These are phyloP conservation scores for Drosophila seguyi DNA, from an alignment of 1,140 invertebrate genomes.

Conservation along the genomic window DNA sequence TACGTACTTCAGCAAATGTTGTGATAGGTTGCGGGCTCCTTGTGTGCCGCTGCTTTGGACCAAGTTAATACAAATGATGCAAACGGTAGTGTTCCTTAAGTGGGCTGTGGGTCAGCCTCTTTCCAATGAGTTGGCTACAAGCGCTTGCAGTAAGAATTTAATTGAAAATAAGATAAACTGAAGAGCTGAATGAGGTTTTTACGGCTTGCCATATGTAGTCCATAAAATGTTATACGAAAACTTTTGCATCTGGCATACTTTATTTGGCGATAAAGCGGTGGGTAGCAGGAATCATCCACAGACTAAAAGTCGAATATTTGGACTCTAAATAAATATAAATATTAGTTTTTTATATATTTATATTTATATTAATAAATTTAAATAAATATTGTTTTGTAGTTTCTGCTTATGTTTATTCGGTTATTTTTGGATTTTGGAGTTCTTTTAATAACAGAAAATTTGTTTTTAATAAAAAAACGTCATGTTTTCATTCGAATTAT, in stretches of 20 bases:
- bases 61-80: slow-evolving; percentile 26
- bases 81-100: slow-evolving; percentile 3
- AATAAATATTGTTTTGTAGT: background rate
- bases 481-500: background rate
- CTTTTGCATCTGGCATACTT: background rate
- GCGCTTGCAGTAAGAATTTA: background rate
- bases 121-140: slow-evolving; percentile 4
- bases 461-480: background rate
- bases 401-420: background rate
- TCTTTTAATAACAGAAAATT: background rate
- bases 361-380: too few species aligned
- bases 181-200: background rate
- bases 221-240: slow-evolving; percentile 8
- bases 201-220: background rate
- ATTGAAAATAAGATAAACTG: slow-evolving; percentile 7
- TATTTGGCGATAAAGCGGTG: background rate
- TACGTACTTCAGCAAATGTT: slow-evolving; percentile 69
- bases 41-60: slow-evolving; percentile 14
- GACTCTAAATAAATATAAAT: background rate
- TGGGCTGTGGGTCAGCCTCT: slow-evolving; percentile 18
- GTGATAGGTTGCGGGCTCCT: slow-evolving; percentile 72
- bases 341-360: background rate
- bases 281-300: background rate
- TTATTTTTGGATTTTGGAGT: background rate
- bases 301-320: background rate